Percentiles rank a stretch among this genome's conserved stretches.
phyloP scores from a whole-genome alignment of 2,797 vertebrate species.

The Rhabdophis nuchalis region DNA sequence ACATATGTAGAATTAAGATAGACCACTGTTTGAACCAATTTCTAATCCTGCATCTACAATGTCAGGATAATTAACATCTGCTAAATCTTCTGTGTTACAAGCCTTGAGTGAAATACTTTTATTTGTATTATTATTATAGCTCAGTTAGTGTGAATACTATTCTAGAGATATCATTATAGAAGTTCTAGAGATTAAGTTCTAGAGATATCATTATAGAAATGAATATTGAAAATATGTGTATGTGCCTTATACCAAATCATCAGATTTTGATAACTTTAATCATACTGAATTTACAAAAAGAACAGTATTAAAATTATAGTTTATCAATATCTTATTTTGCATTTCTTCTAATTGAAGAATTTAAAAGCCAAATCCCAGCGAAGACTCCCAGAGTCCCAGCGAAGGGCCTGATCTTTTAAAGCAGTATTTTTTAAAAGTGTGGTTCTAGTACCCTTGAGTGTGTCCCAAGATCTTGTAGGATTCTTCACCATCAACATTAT shows the following conservation, averaged over 20 bases:
- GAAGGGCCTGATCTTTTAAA: neutral
- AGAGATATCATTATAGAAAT: neutral
- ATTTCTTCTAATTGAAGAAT: neutral
- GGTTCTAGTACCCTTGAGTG: neutral
- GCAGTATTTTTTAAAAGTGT: neutral
- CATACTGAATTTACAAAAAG: neutral
- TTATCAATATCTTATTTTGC: neutral
- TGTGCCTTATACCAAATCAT: neutral
- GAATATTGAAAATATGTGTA: neutral
- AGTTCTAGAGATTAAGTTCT: neutral
- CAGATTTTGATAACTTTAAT: neutral
- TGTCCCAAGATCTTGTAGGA: neutral
- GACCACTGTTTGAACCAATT: slow-evolving; percentile 61
- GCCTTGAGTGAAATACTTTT: slow-evolving; percentile 39
- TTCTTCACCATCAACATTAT: neutral
- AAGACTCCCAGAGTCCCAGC: neutral
- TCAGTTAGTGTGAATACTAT: slow-evolving; percentile 1
- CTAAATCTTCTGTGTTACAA: slow-evolving; percentile 40
- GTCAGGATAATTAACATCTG: slow-evolving; percentile 63
- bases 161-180: neutral
- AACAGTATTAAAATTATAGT: neutral
- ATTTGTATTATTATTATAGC: slow-evolving; percentile 14
- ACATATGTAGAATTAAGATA: slow-evolving; percentile 63
- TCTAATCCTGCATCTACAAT: slow-evolving; percentile 58
- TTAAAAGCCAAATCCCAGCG: neutral